Conservation (phyloP, 1,140 invertebrate species). For the Pogonomyrmex californicus region DNA sequence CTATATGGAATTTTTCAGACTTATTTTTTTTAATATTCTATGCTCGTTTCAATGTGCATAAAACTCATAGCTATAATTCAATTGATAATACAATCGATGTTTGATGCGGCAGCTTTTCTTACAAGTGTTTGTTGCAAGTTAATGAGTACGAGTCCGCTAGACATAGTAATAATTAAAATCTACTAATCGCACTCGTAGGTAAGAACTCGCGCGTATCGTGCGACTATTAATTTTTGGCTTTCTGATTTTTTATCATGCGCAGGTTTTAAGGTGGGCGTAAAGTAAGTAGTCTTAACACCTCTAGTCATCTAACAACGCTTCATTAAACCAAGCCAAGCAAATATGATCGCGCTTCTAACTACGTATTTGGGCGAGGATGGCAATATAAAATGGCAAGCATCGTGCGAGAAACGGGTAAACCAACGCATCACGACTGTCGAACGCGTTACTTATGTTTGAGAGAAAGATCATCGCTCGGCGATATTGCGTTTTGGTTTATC, state of each 20-base stretch:
- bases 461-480: constrained; percentile 36
- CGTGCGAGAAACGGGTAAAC: constrained; percentile 43
- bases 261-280: constrained; percentile 79
- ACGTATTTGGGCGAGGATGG: constrained; percentile 70
- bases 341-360: constrained; percentile 71
- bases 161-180: constrained; percentile 46
- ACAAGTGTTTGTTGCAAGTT: constrained; percentile 19
- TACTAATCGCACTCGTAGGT: constrained; percentile 56
- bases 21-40: constrained; percentile 11
- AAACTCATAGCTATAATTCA: constrained; percentile 1
- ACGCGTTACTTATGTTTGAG: constrained; percentile 23
- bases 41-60: constrained; percentile 19
- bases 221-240: constrained; percentile 70
- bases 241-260: constrained; percentile 75
- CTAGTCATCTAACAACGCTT: constrained; percentile 85
- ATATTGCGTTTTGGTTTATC: constrained; percentile 53
- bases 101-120: constrained; percentile 19
- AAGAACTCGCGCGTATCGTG: constrained; percentile 31
- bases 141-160: constrained; percentile 22
- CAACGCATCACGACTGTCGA: constrained; percentile 48
- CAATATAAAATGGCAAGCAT: constrained; percentile 43
- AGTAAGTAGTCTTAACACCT: constrained; percentile 82
- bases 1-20: neutral
- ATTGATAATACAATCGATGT: neutral
- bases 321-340: constrained; percentile 73